These are phyloP conservation scores for Agonopterix subpropinquella DNA, from an alignment of 2,888 invertebrate genomes.

Conservation along the genomic window DNA sequence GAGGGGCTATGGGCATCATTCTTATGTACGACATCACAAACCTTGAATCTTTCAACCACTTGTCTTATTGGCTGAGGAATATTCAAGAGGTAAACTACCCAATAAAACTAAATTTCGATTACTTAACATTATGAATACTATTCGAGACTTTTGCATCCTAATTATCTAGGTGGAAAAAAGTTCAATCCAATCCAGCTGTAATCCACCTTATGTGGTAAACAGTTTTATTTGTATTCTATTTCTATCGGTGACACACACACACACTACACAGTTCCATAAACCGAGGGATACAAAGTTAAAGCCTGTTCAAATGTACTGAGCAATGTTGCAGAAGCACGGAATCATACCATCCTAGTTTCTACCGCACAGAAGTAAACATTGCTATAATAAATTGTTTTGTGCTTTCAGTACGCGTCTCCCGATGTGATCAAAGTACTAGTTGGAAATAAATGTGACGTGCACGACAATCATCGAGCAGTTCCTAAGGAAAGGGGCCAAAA, in stretches of 20 bases:
- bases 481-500: constrained; percentile 88
- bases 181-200: too few species aligned
- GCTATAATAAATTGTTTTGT: neutral
- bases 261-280: too few species aligned
- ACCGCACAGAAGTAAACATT: neutral
- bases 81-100: constrained; percentile 83
- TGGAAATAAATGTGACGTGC: constrained; percentile 90
- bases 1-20: constrained; percentile 93
- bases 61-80: constrained; percentile 93
- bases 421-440: constrained; percentile 91
- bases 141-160: neutral
- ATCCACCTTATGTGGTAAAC: too few species aligned
- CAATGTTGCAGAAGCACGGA: constrained; percentile 1
- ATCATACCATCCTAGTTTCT: neutral
- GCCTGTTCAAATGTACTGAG: constrained; percentile 1
- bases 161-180: neutral
- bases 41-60: constrained; percentile 91
- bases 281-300: neutral
- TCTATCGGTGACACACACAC: too few species aligned
- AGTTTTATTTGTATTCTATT: too few species aligned
- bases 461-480: constrained; percentile 83
- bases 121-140: neutral
- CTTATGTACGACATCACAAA: constrained; percentile 94
- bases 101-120: neutral
- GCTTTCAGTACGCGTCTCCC: constrained; percentile 87